Evolutionary conservation across 2,797 vertebrate genomes (phyloP), one percentile per base, ranked within the genome.

Genomic region (Chlorospingus flavigularis): DNA sequence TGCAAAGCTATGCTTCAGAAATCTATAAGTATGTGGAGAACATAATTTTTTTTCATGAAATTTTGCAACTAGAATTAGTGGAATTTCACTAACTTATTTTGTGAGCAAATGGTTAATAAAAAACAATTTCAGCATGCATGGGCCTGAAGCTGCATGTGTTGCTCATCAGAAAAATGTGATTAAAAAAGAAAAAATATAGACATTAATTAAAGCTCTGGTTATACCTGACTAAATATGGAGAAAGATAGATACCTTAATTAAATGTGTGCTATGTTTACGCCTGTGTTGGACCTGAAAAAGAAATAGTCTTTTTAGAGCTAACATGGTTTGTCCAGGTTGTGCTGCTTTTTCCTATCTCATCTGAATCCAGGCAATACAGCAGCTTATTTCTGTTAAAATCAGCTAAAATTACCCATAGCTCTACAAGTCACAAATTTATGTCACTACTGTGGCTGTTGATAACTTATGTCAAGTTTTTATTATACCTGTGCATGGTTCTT

Each of bases 381-480:
- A 77, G 4, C 9, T 83, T 72, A 73, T 53, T 95, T 67, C 40
- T 42, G 10, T 77, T 88, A 82, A 60, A 92, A 91, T 77, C 35
- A 16, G 33, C 26, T 65, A 75, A 72, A 81, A 72, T 70, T 89
- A 67, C 35, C 13, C 70, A 24, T 83, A 39, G 8, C 57, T 70
- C 50, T 57, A 80, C 45, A 73, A 91, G 67, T 78, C 58, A 73
- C 33, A 76, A 68, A 85, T 76, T 78, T 88, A 21, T 51, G 67
- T 92, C 66, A 24, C 30, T 84, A 35, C 16, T 87, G 35, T 78
- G 90, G 47, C 67, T 80, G 42, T 62, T 78, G 79, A 26, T 93
- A 83, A 90, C 28, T 88, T 83, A 61, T 57, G 70, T 82, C 60
- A 91, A 77, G 57, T 48, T 91, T 78, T 92, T 92, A 55, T 92